Conservation (phyloP, 2,797 vertebrate genomes). For the Labroides dimidiatus region DNA sequence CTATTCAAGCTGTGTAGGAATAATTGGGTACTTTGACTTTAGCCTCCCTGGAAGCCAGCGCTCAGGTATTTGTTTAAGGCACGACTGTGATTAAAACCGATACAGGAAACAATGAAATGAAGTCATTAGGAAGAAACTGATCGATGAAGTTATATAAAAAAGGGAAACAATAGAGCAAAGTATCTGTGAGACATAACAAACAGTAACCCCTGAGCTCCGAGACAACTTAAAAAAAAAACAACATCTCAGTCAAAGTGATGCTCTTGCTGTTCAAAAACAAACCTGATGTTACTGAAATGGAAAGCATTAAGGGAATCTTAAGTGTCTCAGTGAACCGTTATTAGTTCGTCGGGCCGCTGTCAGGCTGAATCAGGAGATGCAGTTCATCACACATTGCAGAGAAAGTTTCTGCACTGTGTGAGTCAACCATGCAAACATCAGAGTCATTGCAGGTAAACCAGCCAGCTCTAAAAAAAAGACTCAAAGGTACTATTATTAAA, state of each 20-base stretch:
- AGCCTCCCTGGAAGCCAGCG: no score
- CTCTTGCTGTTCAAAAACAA: constrained; percentile 29
- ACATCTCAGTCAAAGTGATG: constrained; percentile 29
- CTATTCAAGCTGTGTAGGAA: not conserved
- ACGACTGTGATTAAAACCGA: not conserved
- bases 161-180: not conserved
- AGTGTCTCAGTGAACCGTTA: constrained; percentile 56
- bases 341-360: constrained; percentile 69
- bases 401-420: constrained; percentile 59
- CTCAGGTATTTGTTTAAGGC: not conserved
- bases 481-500: constrained; percentile 37
- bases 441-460: constrained; percentile 33
- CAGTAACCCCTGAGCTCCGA: not conserved
- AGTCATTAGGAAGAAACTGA: not conserved
- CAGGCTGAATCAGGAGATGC: constrained; percentile 64
- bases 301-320: constrained; percentile 54
- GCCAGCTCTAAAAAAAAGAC: constrained; percentile 36
- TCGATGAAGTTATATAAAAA: not conserved
- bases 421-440: constrained; percentile 65
- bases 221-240: constrained; percentile 17
- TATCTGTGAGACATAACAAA: not conserved
- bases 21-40: not conserved
- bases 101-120: no score
- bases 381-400: constrained; percentile 62
- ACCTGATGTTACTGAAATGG: constrained; percentile 45